Conservation (phyloP, 1,140 invertebrate species). For the Tyrophagus putrescentiae region DNA sequence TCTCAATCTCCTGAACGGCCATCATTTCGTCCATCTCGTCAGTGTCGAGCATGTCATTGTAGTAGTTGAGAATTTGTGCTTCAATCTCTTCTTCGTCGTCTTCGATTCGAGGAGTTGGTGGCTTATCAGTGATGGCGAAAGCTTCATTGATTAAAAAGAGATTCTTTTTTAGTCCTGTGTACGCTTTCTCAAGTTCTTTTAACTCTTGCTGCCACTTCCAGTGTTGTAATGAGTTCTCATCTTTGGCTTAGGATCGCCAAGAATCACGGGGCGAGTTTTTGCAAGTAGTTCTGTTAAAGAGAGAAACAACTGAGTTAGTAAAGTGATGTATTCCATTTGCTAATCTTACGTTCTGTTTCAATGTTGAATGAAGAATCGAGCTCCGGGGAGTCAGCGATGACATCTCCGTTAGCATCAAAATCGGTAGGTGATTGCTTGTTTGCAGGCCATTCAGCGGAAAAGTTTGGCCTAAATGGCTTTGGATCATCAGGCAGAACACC, state of each 20-base stretch:
- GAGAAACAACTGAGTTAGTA: neutral
- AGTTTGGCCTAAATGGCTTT: constrained; percentile 1
- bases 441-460: neutral
- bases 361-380: neutral
- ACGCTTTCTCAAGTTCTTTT: constrained; percentile 23
- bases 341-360: constrained; percentile 4
- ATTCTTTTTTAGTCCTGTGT: constrained; percentile 21
- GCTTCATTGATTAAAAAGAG: constrained; percentile 21
- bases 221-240: constrained; percentile 19
- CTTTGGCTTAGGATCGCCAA: constrained; percentile 20
- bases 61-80: constrained; percentile 2
- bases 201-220: constrained; percentile 25
- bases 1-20: constrained; percentile 11
- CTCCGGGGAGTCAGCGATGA: no score
- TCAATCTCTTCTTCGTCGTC: constrained; percentile 21
- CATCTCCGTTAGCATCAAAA: neutral
- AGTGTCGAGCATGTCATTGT: constrained; percentile 6
- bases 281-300: neutral
- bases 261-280: constrained; percentile 5
- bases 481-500: constrained; percentile 20
- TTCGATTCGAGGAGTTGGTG: constrained; percentile 16
- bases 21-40: constrained; percentile 13
- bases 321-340: no score
- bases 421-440: no score
- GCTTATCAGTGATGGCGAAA: constrained; percentile 20